These are phyloP conservation scores for Garrulus glandarius DNA, from an alignment of 2,797 vertebrate genomes.

Conservation along the genomic window DNA sequence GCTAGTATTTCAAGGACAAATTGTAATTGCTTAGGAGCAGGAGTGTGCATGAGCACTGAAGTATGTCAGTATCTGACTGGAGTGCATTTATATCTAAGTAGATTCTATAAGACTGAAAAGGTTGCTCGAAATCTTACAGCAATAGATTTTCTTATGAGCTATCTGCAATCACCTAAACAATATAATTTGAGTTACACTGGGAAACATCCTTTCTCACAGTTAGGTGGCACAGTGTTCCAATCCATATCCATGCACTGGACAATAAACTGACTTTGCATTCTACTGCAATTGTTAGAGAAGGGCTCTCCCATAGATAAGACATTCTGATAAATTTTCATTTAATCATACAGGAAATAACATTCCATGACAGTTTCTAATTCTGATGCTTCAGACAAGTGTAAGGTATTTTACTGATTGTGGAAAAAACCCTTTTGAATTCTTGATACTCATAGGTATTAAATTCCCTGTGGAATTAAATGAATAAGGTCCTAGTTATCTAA, in stretches of 20 bases:
- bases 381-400: background rate
- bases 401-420: background rate
- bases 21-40: background rate
- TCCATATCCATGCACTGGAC: rapidly evolving
- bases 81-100: background rate
- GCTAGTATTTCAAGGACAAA: background rate
- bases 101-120: background rate
- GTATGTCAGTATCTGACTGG: background rate
- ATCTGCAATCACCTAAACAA: background rate
- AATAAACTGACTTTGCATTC: background rate
- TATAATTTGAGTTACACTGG: background rate
- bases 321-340: background rate
- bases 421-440: background rate
- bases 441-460: background rate
- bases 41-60: background rate
- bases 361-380: background rate
- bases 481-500: background rate
- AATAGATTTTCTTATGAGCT: background rate
- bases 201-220: background rate
- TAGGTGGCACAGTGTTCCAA: background rate
- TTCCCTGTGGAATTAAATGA: background rate
- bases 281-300: background rate
- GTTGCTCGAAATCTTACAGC: background rate
- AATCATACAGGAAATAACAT: background rate
- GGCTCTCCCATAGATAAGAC: background rate